Evolutionary conservation across 2,113 vertebrate genomes (phyloP), one percentile per base, ranked within the genome.

Genomic region (Phalacrocorax brasilianus): DNA sequence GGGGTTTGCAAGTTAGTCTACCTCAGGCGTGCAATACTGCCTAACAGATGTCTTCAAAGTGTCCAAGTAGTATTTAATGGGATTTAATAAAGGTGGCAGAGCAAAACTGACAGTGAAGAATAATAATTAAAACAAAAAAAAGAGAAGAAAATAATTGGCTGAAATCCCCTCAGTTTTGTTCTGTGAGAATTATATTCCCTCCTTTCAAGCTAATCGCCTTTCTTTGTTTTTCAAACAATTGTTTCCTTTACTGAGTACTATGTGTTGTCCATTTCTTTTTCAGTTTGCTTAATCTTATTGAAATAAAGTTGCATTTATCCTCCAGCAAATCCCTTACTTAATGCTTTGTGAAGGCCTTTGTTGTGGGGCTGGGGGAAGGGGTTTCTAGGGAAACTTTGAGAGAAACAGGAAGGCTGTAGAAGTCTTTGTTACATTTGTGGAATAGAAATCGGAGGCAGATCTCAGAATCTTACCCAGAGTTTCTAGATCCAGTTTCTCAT

Each of bases 241-340:
- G 23, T 84, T 89, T 84, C 63, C 63, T 93, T 92, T 84, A 59
- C 45, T 2, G 13, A 59, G 42, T 67, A 33, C 56, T 80, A 19
- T 2, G 1, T 74, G 75, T 42, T 77, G 76, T 63, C 72, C 32
- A 2, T 33, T 91, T 30, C 68, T 67, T 78, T 84, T 95, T 78
- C 83, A 74, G 86, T 89, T 93, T 74, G 55, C n/a, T 59, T 92
- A 95, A 92, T 93, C 93, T 89, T 76, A 88, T 83, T 75, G 86
- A 52, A 96, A 47, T 81, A 65, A 93, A 88, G 88, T 85, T 96
- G 79, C 30, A n/a, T 85, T 95, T 93, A 62, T 94, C 55, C 72
- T 91, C 32, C 56, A 67, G 78, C 59, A 96, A 93, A 95, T 94
- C 87, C 82, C 50, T 91, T 84, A 15, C 73, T 91, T 66, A 74